Evolutionary conservation across 1,140 invertebrate species (phyloP).

Genomic region (Eurosta solidaginis): DNA sequence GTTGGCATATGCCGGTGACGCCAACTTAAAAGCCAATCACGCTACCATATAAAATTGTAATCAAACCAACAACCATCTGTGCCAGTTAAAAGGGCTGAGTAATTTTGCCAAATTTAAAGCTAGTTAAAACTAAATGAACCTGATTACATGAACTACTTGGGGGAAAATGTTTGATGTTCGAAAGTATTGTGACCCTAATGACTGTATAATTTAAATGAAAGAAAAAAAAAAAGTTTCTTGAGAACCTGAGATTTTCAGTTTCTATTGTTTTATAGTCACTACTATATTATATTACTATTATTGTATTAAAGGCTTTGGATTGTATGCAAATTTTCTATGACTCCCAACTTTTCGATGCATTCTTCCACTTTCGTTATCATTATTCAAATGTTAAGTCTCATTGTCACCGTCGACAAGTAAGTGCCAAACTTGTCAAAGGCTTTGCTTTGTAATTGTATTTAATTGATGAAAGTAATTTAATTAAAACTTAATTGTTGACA

Average conservation of each 20-base stretch:
- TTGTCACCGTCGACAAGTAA: no score
- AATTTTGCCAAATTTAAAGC: neutral
- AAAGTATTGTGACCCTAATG: neutral
- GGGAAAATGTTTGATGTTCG: neutral
- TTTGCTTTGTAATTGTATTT: constrained; percentile 15
- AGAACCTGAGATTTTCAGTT: neutral
- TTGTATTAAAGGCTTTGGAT: neutral
- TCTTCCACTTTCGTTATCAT: neutral
- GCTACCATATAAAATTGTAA: neutral
- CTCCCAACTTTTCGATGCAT: neutral
- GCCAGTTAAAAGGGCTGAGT: neutral
- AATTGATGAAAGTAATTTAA: constrained; percentile 30
- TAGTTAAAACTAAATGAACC: neutral
- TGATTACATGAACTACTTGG: neutral
- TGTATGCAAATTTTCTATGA: neutral
- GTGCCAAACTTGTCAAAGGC: neutral
- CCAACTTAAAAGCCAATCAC: neutral
- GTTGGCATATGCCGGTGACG: neutral
- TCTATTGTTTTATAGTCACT: neutral
- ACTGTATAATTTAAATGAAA: neutral
- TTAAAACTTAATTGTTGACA: constrained; percentile 20
- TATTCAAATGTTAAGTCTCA: neutral
- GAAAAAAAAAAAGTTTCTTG: neutral
- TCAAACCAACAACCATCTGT: neutral
- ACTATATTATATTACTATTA: neutral